phyloP scores from a whole-genome alignment of 2,888 invertebrate species.

The Ormyrus nitidulus region DNA sequence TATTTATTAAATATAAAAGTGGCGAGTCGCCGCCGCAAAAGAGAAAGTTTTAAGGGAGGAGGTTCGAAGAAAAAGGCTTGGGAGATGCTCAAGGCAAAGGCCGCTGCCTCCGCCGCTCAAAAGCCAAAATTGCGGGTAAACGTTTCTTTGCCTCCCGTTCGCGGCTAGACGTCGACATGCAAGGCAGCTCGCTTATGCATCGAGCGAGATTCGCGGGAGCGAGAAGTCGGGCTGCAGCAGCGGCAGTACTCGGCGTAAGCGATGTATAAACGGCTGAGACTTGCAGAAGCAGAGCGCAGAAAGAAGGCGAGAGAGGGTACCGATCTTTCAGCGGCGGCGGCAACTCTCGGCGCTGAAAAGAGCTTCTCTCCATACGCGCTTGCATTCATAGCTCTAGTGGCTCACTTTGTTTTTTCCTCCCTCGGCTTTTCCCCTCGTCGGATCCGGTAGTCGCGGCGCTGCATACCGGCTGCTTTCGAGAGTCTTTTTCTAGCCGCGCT shows the following conservation, averaged over 20 bases:
- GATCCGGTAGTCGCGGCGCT: too few relatives aligned
- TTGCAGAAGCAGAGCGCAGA: not conserved
- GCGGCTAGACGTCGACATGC: too few relatives aligned
- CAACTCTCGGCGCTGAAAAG: constrained; percentile 25
- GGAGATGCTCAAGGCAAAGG: not conserved
- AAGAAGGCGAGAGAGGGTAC: constrained; percentile 25
- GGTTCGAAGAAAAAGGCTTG: not conserved
- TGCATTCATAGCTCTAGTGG: constrained; percentile 1
- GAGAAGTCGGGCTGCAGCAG: too few relatives aligned
- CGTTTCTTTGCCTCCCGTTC: not conserved
- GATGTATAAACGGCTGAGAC: not conserved
- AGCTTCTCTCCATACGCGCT: constrained; percentile 1
- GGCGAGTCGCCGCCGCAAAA: not conserved
- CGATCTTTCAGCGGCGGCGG: not conserved
- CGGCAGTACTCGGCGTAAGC: not conserved
- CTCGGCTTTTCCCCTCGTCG: not conserved
- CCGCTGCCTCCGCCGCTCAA: not conserved
- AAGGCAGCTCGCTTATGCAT: too few relatives aligned
- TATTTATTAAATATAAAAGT: constrained; percentile 33
- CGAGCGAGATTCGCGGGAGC: not conserved
- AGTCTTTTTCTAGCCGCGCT: constrained; percentile 3
- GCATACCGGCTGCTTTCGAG: not conserved
- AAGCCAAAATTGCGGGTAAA: constrained; percentile 42
- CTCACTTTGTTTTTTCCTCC: constrained; percentile 9
- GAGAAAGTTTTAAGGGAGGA: constrained; percentile 23